These are phyloP conservation scores for Oncorhynchus masou DNA, from an alignment of 2,113 vertebrate genomes.

Conservation along the genomic window DNA sequence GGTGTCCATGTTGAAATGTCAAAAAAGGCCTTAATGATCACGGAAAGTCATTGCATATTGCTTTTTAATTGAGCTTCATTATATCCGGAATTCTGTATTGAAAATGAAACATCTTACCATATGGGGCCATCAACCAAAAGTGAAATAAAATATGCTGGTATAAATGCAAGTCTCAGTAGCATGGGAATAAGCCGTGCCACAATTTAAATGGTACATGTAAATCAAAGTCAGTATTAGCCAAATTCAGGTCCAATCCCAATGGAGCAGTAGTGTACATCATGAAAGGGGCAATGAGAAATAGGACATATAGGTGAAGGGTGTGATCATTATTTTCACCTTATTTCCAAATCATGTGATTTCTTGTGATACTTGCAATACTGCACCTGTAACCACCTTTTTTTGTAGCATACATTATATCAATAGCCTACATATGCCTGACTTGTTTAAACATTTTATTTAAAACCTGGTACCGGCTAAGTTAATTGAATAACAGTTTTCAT, in stretches of 20 bases:
- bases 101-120: conserved; percentile 53
- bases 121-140: conserved; percentile 44
- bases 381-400: too few species aligned
- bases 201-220: conserved; percentile 32
- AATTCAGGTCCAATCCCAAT: conserved; percentile 30
- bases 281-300: not conserved
- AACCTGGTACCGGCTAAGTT: too few species aligned
- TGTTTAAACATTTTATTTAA: too few species aligned
- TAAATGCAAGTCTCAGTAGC: conserved; percentile 26
- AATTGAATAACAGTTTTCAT: too few species aligned
- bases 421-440: too few species aligned
- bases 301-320: not conserved
- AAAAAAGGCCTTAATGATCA: conserved; percentile 49
- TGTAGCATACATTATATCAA: too few species aligned
- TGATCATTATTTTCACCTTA: too few species aligned
- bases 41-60: conserved; percentile 46
- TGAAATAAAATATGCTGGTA: conserved; percentile 35
- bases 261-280: conserved; percentile 4
- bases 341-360: too few species aligned
- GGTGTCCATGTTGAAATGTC: not conserved
- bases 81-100: conserved; percentile 46
- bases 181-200: conserved; percentile 1
- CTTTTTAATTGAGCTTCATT: conserved; percentile 66
- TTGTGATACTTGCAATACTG: too few species aligned
- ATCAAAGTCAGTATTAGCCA: conserved; percentile 33